These are phyloP conservation scores for Fratercula arctica DNA, from an alignment of 2,797 vertebrate species.

Conservation along the genomic window DNA sequence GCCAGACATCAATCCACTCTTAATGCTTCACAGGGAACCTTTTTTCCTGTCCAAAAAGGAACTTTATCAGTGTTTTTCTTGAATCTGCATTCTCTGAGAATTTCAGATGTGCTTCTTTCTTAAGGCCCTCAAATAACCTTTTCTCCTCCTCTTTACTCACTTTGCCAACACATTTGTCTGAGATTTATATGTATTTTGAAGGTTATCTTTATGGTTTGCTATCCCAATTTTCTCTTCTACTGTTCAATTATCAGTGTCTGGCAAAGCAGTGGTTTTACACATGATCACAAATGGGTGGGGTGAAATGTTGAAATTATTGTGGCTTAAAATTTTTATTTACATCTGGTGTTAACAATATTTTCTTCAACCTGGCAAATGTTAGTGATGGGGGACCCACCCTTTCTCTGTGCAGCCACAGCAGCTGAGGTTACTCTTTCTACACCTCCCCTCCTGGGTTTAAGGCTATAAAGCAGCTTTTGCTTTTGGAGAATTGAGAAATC, in stretches of 20 bases:
- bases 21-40: constrained; percentile 27
- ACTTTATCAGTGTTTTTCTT: constrained; percentile 39
- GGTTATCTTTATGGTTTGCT: neutral
- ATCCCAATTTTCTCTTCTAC: neutral
- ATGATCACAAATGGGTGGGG: neutral
- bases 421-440: neutral
- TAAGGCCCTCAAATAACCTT: constrained; percentile 39
- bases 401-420: neutral
- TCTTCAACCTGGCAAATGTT: constrained; percentile 16
- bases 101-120: constrained; percentile 27
- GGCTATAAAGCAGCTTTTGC: neutral
- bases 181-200: neutral
- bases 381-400: neutral
- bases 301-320: neutral
- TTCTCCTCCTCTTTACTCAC: neutral
- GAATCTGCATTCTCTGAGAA: constrained; percentile 41
- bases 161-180: neutral
- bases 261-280: neutral
- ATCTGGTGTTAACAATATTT: constrained; percentile 27
- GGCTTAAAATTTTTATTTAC: constrained; percentile 14
- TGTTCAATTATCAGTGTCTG: neutral
- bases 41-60: constrained; percentile 18
- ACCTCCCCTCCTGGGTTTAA: neutral
- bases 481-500: neutral
- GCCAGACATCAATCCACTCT: constrained; percentile 33